Percentiles rank a stretch among this genome's conserved stretches.
Evolutionary conservation across 64 coral and sea anemone species (phyloP).

Genomic region (Porites lutea): DNA sequence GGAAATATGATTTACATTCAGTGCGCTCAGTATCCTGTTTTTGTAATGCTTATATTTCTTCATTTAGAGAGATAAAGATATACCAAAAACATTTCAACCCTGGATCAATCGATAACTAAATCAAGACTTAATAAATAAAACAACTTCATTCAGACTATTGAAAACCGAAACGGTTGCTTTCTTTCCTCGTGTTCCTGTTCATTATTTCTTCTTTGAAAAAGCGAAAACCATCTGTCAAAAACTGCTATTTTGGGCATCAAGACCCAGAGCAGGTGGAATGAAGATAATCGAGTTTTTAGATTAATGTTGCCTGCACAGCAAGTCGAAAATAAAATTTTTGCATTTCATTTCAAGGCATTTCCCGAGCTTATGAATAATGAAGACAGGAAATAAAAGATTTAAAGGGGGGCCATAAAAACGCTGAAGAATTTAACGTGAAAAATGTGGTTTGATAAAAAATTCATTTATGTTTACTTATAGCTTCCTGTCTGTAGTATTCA

Average conservation of each 20-base stretch:
- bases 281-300: background rate
- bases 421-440: too few relatives aligned
- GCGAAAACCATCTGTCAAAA: conserved; percentile 8
- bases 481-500: too few relatives aligned
- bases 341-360: background rate
- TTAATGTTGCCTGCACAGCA: conserved; percentile 13
- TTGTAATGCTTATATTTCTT: background rate
- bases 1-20: conserved; percentile 14
- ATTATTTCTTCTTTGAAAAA: background rate
- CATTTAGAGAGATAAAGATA: background rate
- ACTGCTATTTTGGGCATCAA: background rate
- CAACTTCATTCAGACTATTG: background rate
- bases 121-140: background rate
- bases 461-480: too few relatives aligned
- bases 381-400: too few relatives aligned
- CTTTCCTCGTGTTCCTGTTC: background rate
- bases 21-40: background rate
- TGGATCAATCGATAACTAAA: background rate
- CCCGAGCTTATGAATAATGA: background rate
- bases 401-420: too few relatives aligned
- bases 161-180: background rate
- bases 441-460: too few relatives aligned
- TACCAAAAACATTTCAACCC: background rate
- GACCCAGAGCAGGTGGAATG: background rate
- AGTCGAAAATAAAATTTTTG: background rate